Conservation (phyloP, 2,888 invertebrate species). For the Drosophila neonasuta region DNA sequence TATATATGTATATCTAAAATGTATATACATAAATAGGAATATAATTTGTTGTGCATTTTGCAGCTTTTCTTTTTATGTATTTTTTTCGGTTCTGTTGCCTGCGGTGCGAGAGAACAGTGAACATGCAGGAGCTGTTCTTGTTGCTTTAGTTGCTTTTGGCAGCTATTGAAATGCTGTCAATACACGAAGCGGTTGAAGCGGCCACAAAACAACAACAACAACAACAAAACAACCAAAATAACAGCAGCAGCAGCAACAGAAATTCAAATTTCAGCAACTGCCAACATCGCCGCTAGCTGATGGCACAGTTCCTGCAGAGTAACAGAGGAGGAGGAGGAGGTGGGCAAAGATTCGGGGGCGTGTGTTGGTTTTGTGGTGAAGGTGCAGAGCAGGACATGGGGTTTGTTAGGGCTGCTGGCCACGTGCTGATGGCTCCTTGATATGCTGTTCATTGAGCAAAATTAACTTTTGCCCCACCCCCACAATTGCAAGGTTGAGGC, state of each 20-base stretch:
- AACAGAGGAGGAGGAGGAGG: neutral
- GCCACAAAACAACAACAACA: conserved; percentile 15
- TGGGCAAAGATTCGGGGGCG: neutral
- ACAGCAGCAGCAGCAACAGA: conserved; percentile 16
- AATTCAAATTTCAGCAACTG: conserved; percentile 59
- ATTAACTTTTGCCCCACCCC: conserved; percentile 60
- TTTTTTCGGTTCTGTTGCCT: conserved; percentile 14
- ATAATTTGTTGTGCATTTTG: conserved; percentile 26
- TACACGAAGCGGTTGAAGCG: conserved; percentile 33
- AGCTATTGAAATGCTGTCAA: conserved; percentile 58
- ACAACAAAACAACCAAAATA: conserved; percentile 5
- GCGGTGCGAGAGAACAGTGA: conserved; percentile 16
- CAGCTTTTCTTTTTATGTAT: conserved; percentile 22
- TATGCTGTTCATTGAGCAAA: conserved; percentile 74
- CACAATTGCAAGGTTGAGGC: conserved; percentile 29
- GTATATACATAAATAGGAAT: conserved; percentile 3
- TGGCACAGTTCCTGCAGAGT: neutral
- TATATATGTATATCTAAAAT: neutral
- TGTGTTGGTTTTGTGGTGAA: neutral
- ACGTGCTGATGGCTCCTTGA: conserved; percentile 67
- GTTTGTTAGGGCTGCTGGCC: conserved; percentile 36
- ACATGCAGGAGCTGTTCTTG: conserved; percentile 11
- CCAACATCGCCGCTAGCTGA: conserved; percentile 4
- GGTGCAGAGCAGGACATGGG: conserved; percentile 1
- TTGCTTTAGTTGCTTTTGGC: conserved; percentile 9